Base-by-base conservation (phyloP, 2,113 vertebrate genomes). In the Ondatra zibethicus region DNA sequence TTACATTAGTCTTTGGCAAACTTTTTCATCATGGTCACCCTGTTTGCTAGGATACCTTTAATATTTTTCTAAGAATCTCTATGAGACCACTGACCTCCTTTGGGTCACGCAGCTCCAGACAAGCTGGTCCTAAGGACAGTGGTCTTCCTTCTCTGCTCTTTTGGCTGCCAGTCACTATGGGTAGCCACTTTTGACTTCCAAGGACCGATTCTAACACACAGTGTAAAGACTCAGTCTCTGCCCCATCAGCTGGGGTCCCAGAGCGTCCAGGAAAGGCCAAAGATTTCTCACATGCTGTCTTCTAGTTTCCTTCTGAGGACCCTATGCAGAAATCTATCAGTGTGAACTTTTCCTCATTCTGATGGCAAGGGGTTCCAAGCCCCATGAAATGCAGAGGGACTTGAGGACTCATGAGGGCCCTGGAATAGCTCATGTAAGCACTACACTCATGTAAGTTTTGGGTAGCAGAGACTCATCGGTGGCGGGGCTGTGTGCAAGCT, bases 271-370 rank as follows among this genome's bases (percentile, higher is more conserved):
- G 27, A n/a, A 36, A 50, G 13, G 23, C 5, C 39, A 31, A 55
- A 36, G 8, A 0, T 39, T 3, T 50, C 2, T 50, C 47, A 1
- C 13, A 6, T 4, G 4, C 27, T 3, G 29, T 10, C 55, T 23
- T 39, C 8, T 31, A 10, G 3, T 42, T 58, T 17, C 7, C 58
- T 95, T 23, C 80, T 39, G 61, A 45, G 61, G 82, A 65, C 6
- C 14, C 33, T 42, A n/a, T 12, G 14, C 36, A 11, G 47, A 27
- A 25, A 16, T 25, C 7, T 52, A 14, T 68, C 3, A 4, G 23
- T n/a, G 23, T 39, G 68, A 88, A 25, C 66, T 39, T 73, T 73
- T 4, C 29, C 63, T 86, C 17, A 25, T 88, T 25, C 14, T 12
- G 8, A n/a, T 0, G 2, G 23, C 2, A 14, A 42, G 23, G 23